Evolutionary conservation across 2,888 invertebrate species (phyloP), one percentile per base, ranked within the genome.

Genomic region (Siphlonurus alternatus): DNA sequence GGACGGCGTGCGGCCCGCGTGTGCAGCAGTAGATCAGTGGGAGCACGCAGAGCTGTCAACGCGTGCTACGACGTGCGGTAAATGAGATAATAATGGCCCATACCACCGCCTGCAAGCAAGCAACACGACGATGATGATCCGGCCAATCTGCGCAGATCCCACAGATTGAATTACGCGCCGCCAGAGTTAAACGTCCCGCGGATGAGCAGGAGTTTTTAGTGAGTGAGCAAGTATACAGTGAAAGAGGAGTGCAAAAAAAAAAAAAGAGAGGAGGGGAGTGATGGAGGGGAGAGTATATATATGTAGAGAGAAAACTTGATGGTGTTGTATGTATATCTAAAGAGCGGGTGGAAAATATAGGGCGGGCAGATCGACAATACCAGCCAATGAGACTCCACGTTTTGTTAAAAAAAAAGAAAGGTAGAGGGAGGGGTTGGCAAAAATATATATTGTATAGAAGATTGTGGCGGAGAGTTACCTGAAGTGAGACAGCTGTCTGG

Each of bases 61-160:
- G 38, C 38, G 5, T 38, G 38, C 38, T 38, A 15, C 15, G 38
- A 38, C 38, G 38, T 10, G 5, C 59, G 25, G 56, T 63, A 63
- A 63, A 63, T 59, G 63, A 63, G 54, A 63, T 63, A 63, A 63
- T 63, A 63, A 63, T 63, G 59, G 59, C 56, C 59, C 51, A 59
- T 51, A 51, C 15, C 7, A 15, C 38, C 15, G 38, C 38, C 38
- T 38, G 38, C 38, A 10, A 38, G 38, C 38, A 38, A 38, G 5
- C 38, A 15, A 5, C 5, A 38, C 15, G 38, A 38, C 15, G 38
- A 38, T 38, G 75, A 76, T 76, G 75, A 76, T 75, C 75, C 74
- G 73, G 75, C 75, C 74, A 75, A 75, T 74, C 75, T 76, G 76
- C 76, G 76, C 75, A 75, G 75, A 74, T 74, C 74, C 75, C 74